Evolutionary conservation across 2,113 vertebrate species (phyloP), one percentile per base, ranked within the genome.

Genomic region (Chaenocephalus aceratus): DNA sequence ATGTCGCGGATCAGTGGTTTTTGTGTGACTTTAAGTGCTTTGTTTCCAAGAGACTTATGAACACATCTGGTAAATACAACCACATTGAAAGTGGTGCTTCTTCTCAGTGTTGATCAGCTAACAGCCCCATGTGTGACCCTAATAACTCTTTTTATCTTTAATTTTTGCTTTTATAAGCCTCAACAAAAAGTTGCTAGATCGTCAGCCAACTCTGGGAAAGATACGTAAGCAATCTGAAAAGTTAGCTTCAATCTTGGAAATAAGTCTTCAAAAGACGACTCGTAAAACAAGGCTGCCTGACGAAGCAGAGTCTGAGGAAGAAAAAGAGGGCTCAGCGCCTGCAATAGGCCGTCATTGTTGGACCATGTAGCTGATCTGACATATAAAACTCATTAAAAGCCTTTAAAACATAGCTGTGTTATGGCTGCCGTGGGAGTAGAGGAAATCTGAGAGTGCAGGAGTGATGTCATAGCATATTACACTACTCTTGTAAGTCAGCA

Each of bases 401-500:
- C 81, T 79, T 87, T 83, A 79, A 87, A 84, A 91, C 82, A 90
- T 76, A 84, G 79, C 67, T 73, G 77, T 11, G 49, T 85, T 89
- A 77, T 67, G 65, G 60, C 69, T 79, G 87, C 80, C 62, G 83
- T 72, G 91, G 88, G 91, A 91, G 85, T 69, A 66, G 16, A 70
- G 78, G 34, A 79, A 78, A 75, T 18, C 83, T 60, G 74, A 77
- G 87, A 89, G 88, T 76, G 64, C 58, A 73, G 66, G 51, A 70
- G 87, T 90, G 85, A 93, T 86, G 88, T 93, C 88, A 90, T 84
- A 60, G 80, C 83, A 30, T 53, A 89, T 88, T 82, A 91, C 86
- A 89, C 64, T 30, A 82, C 63, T 82, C 82, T 85, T 81, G 72
- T 82, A 89, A 88, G 86, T 91, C 84, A 82, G 83, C 36, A 6